Conservation (phyloP, 2,888 invertebrate genomes). For the Allygus modestus region DNA sequence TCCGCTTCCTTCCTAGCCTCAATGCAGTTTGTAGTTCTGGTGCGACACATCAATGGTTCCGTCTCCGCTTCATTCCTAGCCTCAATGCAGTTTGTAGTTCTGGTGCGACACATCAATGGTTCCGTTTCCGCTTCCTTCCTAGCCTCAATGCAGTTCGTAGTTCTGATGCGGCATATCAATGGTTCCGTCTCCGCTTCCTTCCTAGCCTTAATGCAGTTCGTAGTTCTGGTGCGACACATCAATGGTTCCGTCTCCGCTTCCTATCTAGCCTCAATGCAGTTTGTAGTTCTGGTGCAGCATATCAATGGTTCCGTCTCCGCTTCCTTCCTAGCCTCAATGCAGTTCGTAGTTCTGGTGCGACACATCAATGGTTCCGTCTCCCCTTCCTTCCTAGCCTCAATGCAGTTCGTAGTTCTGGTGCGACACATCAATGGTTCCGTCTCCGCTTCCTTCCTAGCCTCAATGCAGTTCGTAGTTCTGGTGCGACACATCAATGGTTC, state of each 20-base stretch:
- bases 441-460: conserved; percentile 25
- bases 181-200: background rate
- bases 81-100: background rate
- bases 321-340: too few species aligned
- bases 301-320: too few species aligned
- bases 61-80: conserved; percentile 12
- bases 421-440: background rate
- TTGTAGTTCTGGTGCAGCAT: too few species aligned
- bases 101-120: background rate
- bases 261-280: too few species aligned
- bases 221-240: background rate
- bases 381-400: conserved; percentile 37
- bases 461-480: background rate
- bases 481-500: background rate
- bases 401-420: background rate
- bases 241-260: background rate
- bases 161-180: background rate
- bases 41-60: background rate
- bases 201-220: conserved; percentile 22
- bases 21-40: background rate
- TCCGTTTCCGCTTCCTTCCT: conserved; percentile 2
- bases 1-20: conserved; percentile 32
- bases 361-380: background rate
- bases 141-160: conserved; percentile 1
- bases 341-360: background rate